Percentiles rank a stretch among this genome's conserved stretches.
phyloP scores from a whole-genome alignment of 1,140 invertebrate genomes.

The Centruroides vittatus region DNA sequence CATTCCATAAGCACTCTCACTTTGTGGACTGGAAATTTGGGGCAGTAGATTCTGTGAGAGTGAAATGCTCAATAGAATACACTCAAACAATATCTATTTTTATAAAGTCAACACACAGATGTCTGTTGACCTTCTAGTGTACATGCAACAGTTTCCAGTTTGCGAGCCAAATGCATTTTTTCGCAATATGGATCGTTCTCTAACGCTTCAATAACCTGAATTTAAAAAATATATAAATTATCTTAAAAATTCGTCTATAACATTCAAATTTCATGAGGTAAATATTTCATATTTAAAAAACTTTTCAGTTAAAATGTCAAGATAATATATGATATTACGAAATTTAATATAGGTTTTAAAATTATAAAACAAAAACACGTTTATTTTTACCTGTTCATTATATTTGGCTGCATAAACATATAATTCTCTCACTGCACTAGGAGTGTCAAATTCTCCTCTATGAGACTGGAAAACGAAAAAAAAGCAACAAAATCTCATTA shows the following conservation, averaged over 20 bases:
- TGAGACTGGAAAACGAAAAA: constrained; percentile 16
- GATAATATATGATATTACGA: no score
- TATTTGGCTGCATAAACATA: constrained; percentile 25
- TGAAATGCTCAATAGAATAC: no score
- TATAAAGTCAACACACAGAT: constrained; percentile 18
- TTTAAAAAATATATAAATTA: neutral
- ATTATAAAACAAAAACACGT: neutral
- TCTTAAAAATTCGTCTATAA: no score
- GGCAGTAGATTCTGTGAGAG: no score
- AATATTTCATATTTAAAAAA: no score
- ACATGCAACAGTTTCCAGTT: constrained; percentile 75
- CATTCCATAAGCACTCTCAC: no score
- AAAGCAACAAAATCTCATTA: no score
- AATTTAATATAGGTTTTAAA: no score
- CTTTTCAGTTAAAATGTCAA: no score
- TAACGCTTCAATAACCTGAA: constrained; percentile 53
- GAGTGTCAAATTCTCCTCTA: constrained; percentile 19
- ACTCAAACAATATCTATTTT: no score
- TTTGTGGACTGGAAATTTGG: no score
- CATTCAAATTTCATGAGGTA: no score
- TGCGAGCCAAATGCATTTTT: constrained; percentile 74
- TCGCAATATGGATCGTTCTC: constrained; percentile 65
- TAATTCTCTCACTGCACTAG: constrained; percentile 22
- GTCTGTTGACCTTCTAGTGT: constrained; percentile 47
- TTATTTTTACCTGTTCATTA: constrained; percentile 11